These are phyloP conservation scores for Chrysocyon brachyurus DNA, from an alignment of 2,797 vertebrate genomes.

Conservation along the genomic window DNA sequence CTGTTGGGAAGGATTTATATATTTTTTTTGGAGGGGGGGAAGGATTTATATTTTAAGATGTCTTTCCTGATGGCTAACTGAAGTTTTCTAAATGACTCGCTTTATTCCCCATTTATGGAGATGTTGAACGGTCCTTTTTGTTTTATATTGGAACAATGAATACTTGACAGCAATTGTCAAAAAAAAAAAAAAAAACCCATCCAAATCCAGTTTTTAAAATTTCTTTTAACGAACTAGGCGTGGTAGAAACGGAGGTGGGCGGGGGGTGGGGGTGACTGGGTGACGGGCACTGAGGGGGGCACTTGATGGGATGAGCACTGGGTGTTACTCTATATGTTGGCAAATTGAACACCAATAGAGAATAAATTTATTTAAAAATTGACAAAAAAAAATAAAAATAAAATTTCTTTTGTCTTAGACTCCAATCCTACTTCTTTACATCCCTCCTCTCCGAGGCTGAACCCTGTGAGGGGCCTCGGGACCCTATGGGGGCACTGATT, in stretches of 20 bases:
- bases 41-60: constrained; percentile 14
- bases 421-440: background rate
- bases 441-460: background rate
- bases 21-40: background rate
- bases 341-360: too few species aligned
- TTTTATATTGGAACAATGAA: background rate
- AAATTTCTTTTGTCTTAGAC: background rate
- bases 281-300: too few species aligned
- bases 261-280: too few species aligned
- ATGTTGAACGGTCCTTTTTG: background rate
- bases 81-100: constrained; percentile 19
- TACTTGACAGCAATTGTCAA: background rate
- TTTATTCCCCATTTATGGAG: constrained; percentile 1
- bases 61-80: constrained; percentile 29
- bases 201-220: background rate
- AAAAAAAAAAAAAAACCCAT: background rate
- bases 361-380: too few species aligned
- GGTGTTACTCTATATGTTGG: too few species aligned
- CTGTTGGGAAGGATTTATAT: background rate
- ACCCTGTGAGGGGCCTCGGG: background rate
- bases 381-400: background rate
- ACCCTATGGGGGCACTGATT: background rate
- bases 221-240: background rate
- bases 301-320: too few species aligned
- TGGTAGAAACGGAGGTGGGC: too few species aligned